These are phyloP conservation scores for Apogon hyalosoma DNA, from an alignment of 2,797 vertebrate genomes.

Conservation along the genomic window DNA sequence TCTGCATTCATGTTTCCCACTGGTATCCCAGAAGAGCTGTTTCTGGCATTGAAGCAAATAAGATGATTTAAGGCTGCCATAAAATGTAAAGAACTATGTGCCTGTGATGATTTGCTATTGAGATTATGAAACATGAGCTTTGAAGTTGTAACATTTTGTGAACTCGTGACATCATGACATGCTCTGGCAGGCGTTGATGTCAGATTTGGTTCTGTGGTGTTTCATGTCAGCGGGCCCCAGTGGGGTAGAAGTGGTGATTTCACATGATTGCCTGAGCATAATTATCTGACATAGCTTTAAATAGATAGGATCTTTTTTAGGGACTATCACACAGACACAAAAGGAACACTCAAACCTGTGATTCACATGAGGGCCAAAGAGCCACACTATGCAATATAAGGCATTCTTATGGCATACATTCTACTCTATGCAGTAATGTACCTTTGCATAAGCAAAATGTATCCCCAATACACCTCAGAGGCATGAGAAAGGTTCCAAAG, in stretches of 20 bases:
- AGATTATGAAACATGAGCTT: constrained; percentile 63
- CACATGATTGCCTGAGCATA: constrained; percentile 55
- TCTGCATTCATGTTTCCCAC: constrained; percentile 29
- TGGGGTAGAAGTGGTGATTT: constrained; percentile 51
- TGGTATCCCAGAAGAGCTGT: constrained; percentile 38
- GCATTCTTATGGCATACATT: constrained; percentile 16
- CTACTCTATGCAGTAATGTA: constrained; percentile 18
- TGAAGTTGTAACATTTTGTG: constrained; percentile 58
- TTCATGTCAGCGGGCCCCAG: constrained; percentile 41
- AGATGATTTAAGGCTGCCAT: constrained; percentile 52
- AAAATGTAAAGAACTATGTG: constrained; percentile 32
- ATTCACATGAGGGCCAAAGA: constrained; percentile 11
- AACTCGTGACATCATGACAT: constrained; percentile 65
- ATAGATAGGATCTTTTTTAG: constrained; percentile 26
- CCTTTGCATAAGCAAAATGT: constrained; percentile 2
- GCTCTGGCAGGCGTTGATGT: constrained; percentile 47
- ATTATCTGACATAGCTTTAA: constrained; percentile 49
- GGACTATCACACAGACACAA: constrained; percentile 2
- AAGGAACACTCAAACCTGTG: constrained; percentile 16
- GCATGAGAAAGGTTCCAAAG: constrained; percentile 23
- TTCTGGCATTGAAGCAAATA: constrained; percentile 27
- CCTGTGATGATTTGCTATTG: constrained; percentile 45
- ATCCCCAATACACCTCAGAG: constrained; percentile 24
- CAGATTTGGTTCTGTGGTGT: constrained; percentile 50
- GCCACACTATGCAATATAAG: not conserved